Evolutionary conservation across 1,140 invertebrate genomes (phyloP).

Genomic region (Cyclargus thomasi): DNA sequence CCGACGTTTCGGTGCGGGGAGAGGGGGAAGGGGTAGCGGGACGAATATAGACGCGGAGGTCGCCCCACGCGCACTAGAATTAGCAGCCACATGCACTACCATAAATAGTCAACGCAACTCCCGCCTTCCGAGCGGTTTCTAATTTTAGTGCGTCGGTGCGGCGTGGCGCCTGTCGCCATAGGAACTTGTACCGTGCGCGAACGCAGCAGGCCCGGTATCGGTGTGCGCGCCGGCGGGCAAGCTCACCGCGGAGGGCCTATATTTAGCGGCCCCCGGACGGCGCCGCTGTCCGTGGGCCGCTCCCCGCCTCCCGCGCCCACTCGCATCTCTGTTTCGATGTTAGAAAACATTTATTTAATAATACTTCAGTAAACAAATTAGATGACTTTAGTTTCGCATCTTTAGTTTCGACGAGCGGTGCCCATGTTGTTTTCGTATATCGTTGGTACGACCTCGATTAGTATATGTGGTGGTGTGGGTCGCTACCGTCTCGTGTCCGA

Average conservation of each 20-base stretch:
- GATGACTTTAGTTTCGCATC: too few relatives aligned
- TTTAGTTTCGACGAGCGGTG: too few relatives aligned
- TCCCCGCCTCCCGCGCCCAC: neutral
- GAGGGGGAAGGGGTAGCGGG: neutral
- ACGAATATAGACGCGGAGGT: slow-evolving; percentile 33
- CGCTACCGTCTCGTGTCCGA: neutral
- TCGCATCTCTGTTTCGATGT: neutral
- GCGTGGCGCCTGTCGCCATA: slow-evolving; percentile 30
- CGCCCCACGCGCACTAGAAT: slow-evolving; percentile 51
- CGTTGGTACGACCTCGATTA: neutral
- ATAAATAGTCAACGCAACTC: slow-evolving; percentile 70
- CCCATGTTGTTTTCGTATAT: neutral
- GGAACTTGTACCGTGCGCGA: slow-evolving; percentile 35
- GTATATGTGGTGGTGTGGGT: neutral
- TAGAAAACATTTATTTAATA: neutral
- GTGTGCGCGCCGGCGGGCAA: slow-evolving; percentile 46
- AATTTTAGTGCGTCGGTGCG: slow-evolving; percentile 52
- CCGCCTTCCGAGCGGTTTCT: slow-evolving; percentile 58
- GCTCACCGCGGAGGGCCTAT: slow-evolving; percentile 34
- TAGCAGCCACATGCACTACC: slow-evolving; percentile 55
- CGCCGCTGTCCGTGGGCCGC: slow-evolving; percentile 9
- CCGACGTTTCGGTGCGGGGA: neutral
- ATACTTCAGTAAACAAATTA: neutral
- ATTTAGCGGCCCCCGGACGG: slow-evolving; percentile 60
- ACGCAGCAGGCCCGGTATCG: slow-evolving; percentile 32